Evolutionary conservation across 2,113 vertebrate genomes (phyloP), one percentile per base, ranked within the genome.

Genomic region (Mustelus asterias): DNA sequence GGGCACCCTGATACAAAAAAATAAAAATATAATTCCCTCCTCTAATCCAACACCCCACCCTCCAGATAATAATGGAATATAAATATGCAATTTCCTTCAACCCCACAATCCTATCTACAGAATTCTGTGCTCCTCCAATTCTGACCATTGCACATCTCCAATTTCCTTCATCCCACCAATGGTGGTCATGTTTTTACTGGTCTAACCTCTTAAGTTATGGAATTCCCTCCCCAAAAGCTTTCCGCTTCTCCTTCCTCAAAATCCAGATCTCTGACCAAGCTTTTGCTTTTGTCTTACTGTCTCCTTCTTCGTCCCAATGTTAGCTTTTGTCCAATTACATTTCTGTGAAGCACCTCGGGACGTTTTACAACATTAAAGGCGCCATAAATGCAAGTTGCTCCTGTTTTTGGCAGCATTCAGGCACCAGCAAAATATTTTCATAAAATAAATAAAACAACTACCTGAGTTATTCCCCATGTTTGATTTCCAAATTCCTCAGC

Each of bases 401-500:
- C 9, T 88, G 26, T 24, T 48, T 48, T 88, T 44, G 18, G 41
- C 3, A 7, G 9, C 7, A 26, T 26, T 85, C 41, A 54, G 85
- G 44, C 41, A 88, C 85, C 29, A 26, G 86, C 48, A 58, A 89
- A 48, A 29, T 8, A 29, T 58, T 58, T 89, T 29, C 13, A 29
- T n/a, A 24, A 60, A 86, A 65, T 80, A 80, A n/a, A n/a, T 80
- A 16, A 95, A 67, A 26, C 29, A 60, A 8, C 72, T 97, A 98
- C 97, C 97, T 98, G 98, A 96, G 98, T 98, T 97, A 97, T 96
- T 96, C 97, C 98, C 98, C 97, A 98, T 4, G 97, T 98, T 96
- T 98, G 97, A 90, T 97, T 97, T 63, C 98, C 98, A 65, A 98
- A 96, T 96, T 98, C 97, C 96, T 98, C 98, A 44, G 98, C 98